phyloP scores from a whole-genome alignment of 2,113 vertebrate genomes.

The Oostethus manadensis region DNA sequence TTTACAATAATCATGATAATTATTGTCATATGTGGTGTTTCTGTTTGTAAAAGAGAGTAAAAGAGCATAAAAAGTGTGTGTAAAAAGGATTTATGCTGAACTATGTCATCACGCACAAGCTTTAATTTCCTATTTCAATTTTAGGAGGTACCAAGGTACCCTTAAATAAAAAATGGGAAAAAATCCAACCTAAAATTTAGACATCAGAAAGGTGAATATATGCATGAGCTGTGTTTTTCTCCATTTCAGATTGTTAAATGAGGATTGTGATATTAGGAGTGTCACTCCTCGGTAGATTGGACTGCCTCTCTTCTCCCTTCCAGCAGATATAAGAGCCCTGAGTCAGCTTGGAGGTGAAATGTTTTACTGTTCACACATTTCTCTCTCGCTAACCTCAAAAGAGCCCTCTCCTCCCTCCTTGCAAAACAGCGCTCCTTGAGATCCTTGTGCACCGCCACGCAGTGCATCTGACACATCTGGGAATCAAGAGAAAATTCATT shows the following conservation, averaged over 20 bases:
- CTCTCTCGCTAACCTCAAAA: slow-evolving; percentile 52
- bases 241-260: slow-evolving; percentile 5
- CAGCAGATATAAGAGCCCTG: slow-evolving; percentile 30
- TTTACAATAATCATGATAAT: no score
- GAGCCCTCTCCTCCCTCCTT: slow-evolving; percentile 52
- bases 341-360: slow-evolving; percentile 54
- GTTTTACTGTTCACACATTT: slow-evolving; percentile 57
- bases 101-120: no score
- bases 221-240: slow-evolving; percentile 7
- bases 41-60: no score
- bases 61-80: no score
- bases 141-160: neutral
- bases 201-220: slow-evolving; percentile 1
- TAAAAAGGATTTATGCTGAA: no score
- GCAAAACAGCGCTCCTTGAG: slow-evolving; percentile 61
- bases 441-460: slow-evolving; percentile 59
- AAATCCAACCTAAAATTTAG: slow-evolving; percentile 1
- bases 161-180: neutral
- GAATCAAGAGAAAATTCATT: slow-evolving; percentile 41
- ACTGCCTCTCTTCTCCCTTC: slow-evolving; percentile 5
- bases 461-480: slow-evolving; percentile 53
- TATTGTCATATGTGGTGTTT: no score
- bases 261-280: slow-evolving; percentile 5
- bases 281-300: slow-evolving; percentile 3
- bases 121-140: no score